phyloP scores from a whole-genome alignment of 2,888 invertebrate species.

The Scaptomyza caliginosa region DNA sequence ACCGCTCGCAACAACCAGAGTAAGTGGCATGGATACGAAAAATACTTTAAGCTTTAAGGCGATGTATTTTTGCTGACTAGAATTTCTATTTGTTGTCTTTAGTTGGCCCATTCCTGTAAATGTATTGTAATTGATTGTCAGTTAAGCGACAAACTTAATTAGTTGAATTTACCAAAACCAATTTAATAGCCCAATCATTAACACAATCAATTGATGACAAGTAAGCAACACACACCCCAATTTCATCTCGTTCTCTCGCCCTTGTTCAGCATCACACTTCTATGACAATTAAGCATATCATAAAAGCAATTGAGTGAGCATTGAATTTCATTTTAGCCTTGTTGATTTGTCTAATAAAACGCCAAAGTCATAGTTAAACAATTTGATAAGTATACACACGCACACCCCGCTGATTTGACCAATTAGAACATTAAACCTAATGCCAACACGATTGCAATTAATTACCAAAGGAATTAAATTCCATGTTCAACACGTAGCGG shows the following conservation, averaged over 20 bases:
- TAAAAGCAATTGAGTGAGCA: slow-evolving; percentile 54
- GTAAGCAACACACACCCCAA: not conserved
- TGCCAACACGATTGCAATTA: slow-evolving; percentile 81
- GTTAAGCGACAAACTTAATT: slow-evolving; percentile 16
- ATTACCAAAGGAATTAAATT: slow-evolving; percentile 79
- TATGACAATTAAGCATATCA: slow-evolving; percentile 58
- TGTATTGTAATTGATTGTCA: slow-evolving; percentile 13
- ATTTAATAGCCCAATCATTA: slow-evolving; percentile 16
- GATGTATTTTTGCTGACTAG: too few relatives aligned
- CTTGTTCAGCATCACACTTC: slow-evolving; percentile 7
- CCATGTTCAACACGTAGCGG: slow-evolving; percentile 75
- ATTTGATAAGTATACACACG: slow-evolving; percentile 27
- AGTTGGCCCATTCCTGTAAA: not conserved
- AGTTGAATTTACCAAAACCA: slow-evolving; percentile 6
- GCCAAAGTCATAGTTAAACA: slow-evolving; percentile 39
- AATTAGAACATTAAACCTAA: slow-evolving; percentile 76
- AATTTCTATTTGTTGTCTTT: not conserved
- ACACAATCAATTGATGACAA: slow-evolving; percentile 32
- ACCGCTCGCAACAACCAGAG: not conserved
- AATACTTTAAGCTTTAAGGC: not conserved
- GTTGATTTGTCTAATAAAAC: slow-evolving; percentile 60
- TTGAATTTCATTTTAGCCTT: slow-evolving; percentile 51
- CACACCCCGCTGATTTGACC: slow-evolving; percentile 42
- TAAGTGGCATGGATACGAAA: not conserved
- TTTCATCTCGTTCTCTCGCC: not conserved